These are phyloP conservation scores for Acheta domesticus DNA, from an alignment of 2,888 invertebrate species.

Conservation along the genomic window DNA sequence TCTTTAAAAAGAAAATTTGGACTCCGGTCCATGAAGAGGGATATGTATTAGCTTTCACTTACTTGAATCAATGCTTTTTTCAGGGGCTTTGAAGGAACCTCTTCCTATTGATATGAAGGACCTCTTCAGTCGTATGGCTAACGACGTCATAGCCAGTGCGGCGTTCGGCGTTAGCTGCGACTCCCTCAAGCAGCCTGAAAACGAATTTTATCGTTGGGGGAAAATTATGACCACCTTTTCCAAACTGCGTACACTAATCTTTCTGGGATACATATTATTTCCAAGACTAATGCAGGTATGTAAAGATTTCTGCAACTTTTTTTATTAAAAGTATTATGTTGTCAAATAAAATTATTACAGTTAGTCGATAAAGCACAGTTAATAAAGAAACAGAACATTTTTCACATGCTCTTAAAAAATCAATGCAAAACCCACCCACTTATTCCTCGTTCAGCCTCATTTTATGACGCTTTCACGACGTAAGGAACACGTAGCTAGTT, in stretches of 20 bases:
- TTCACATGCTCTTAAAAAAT: no score
- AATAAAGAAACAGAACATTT: no score
- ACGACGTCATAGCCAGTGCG: slow-evolving; percentile 58
- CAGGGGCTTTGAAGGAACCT: not conserved
- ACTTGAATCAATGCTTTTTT: not conserved
- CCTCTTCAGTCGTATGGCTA: slow-evolving; percentile 53
- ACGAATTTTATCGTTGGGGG: slow-evolving; percentile 53
- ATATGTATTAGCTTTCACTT: not conserved
- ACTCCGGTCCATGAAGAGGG: not conserved
- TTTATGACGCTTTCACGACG: no score
- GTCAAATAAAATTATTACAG: no score
- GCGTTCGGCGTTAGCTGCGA: slow-evolving; percentile 57
- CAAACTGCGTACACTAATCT: slow-evolving; percentile 25
- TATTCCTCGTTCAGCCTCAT: no score
- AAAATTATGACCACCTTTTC: slow-evolving; percentile 36
- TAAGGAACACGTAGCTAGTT: no score
- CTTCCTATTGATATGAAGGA: slow-evolving; percentile 48
- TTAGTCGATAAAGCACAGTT: no score
- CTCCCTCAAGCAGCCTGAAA: slow-evolving; percentile 53
- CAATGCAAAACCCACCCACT: no score
- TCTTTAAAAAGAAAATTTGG: not conserved
- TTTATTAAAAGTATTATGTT: no score
- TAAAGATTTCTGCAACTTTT: not conserved
- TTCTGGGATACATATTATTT: slow-evolving; percentile 29
- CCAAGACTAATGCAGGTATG: not conserved